A percentile compares a stretch with the other conserved stretches of the same genome.
These are phyloP conservation scores for Synanthedon tipuliformis DNA, from an alignment of 2,888 invertebrate genomes.

Conservation along the genomic window DNA sequence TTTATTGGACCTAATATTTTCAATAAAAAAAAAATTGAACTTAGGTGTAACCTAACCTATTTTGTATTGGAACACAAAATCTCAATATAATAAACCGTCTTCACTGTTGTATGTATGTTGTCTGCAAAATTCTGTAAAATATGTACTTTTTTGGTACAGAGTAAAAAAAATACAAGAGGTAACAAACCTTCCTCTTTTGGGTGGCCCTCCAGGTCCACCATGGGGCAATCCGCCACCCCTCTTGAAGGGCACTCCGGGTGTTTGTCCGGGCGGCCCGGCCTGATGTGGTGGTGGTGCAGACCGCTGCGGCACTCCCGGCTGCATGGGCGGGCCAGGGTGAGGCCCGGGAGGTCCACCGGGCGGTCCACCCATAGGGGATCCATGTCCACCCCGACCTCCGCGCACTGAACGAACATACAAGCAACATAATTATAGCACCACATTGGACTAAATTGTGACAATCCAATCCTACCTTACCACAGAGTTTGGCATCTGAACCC, in stretches of 20 bases:
- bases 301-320: conserved; percentile 12
- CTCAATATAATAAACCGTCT: no score
- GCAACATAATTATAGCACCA: no score
- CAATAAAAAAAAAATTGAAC: no score
- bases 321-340: conserved; percentile 6
- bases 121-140: no score
- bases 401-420: conserved; percentile 17
- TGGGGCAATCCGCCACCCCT: conserved; percentile 46
- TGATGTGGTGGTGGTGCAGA: conserved; percentile 21
- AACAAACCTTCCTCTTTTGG: conserved; percentile 49
- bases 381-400: conserved; percentile 33
- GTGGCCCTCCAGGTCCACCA: conserved; percentile 47
- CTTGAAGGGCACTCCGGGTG: conserved; percentile 34
- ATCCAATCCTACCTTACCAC: no score
- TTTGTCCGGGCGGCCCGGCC: conserved; percentile 12
- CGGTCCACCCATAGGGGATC: conserved; percentile 22
- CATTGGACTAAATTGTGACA: no score
- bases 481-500: not conserved
- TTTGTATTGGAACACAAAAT: no score
- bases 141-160: not conserved
- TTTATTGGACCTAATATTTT: not conserved
- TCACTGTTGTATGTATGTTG: no score
- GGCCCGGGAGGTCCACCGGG: conserved; percentile 8
- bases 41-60: no score
- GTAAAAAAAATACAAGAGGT: no score